Percentiles rank a stretch among this genome's conserved stretches.
phyloP scores from a whole-genome alignment of 2,888 invertebrate species.

The Diplolepis rosae region DNA sequence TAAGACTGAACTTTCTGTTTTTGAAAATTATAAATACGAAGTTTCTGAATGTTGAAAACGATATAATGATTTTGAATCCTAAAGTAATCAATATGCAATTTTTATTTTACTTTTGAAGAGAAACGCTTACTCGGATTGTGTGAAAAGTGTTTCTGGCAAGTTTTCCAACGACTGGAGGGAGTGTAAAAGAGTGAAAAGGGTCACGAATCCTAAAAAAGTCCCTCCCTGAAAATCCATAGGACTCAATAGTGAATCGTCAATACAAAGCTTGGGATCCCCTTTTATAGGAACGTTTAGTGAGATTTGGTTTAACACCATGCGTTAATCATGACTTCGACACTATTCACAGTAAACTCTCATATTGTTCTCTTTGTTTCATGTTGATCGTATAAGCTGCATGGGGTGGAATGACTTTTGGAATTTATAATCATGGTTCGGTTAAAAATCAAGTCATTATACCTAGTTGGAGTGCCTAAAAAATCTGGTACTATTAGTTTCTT shows the following conservation, averaged over 20 bases:
- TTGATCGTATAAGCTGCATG: neutral
- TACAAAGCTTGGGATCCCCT: neutral
- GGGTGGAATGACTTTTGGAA: neutral
- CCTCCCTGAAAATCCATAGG: constrained; percentile 1
- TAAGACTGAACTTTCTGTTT: no score
- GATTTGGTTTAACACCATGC: neutral
- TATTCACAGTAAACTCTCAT: neutral
- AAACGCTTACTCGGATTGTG: neutral
- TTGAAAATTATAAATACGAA: no score
- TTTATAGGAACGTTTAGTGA: neutral
- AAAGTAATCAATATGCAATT: constrained; percentile 10
- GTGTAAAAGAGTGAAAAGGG: neutral
- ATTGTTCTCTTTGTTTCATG: neutral
- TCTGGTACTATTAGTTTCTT: neutral
- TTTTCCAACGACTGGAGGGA: neutral
- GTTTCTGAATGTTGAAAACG: neutral
- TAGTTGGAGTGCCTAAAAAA: neutral
- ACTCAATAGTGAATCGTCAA: constrained; percentile 12
- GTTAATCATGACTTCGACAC: neutral
- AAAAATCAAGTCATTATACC: neutral
- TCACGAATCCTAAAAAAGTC: neutral
- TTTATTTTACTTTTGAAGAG: neutral
- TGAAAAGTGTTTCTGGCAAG: constrained; percentile 2
- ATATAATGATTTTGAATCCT: neutral
- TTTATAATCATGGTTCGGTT: neutral